Evolutionary conservation across 2,113 vertebrate species (phyloP).

Genomic region (Procavia capensis): DNA sequence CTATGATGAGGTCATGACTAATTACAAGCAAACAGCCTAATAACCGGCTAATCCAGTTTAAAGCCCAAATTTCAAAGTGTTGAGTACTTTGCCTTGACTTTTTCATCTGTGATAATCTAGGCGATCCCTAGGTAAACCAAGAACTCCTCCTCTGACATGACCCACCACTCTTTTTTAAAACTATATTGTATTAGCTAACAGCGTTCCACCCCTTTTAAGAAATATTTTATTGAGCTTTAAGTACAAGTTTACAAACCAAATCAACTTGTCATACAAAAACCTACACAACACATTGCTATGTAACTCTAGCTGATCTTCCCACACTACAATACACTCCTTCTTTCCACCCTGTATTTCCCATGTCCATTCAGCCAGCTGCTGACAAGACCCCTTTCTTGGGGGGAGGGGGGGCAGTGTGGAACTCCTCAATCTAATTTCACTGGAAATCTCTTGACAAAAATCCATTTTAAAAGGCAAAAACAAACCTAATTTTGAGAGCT

Average conservation of each 20-base stretch:
- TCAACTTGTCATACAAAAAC: too few relatives aligned
- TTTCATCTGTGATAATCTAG: background rate
- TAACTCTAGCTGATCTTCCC: too few relatives aligned
- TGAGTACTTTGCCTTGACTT: background rate
- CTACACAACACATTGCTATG: too few relatives aligned
- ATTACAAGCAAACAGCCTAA: background rate
- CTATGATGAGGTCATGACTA: background rate
- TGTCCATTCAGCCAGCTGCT: too few relatives aligned
- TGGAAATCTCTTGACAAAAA: slow-evolving; percentile 50
- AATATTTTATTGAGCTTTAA: too few relatives aligned
- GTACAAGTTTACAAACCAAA: too few relatives aligned
- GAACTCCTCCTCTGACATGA: background rate
- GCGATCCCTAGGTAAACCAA: background rate
- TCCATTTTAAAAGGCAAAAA: background rate
- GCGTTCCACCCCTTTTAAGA: too few relatives aligned
- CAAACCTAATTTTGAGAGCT: slow-evolving; percentile 18
- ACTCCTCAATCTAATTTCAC: slow-evolving; percentile 19
- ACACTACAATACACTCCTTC: too few relatives aligned
- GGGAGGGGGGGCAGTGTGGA: too few relatives aligned
- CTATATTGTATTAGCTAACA: too few relatives aligned
- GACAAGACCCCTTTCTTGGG: background rate
- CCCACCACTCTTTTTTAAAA: background rate
- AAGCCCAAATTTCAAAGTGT: slow-evolving; percentile 24
- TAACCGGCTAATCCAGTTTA: background rate
- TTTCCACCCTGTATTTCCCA: too few relatives aligned